Conservation (phyloP, 1,140 invertebrate genomes). For the Lordiphosa stackelbergi region DNA sequence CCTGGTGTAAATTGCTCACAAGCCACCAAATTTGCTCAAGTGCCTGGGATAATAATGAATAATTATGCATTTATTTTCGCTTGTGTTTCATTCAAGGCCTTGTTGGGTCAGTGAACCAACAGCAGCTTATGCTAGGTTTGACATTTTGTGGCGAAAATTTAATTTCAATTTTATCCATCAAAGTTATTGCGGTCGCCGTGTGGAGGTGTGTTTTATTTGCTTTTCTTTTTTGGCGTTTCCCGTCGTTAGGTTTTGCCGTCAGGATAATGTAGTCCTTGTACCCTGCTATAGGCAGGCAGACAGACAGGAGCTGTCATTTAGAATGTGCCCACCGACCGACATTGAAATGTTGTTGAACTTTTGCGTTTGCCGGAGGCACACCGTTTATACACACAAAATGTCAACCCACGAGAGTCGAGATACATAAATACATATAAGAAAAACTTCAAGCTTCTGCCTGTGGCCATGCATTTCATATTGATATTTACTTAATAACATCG, state of each 20-base stretch:
- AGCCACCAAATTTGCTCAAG: constrained; percentile 53
- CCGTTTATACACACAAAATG: constrained; percentile 28
- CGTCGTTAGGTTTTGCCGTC: constrained; percentile 43
- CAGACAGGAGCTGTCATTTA: constrained; percentile 27
- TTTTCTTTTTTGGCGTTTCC: constrained; percentile 34
- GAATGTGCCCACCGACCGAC: constrained; percentile 39
- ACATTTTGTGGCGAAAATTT: constrained; percentile 57
- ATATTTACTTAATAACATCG: constrained; percentile 44
- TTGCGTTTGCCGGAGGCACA: constrained; percentile 26
- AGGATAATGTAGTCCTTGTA: constrained; percentile 53
- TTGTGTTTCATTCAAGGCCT: constrained; percentile 21
- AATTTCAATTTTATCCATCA: constrained; percentile 63
- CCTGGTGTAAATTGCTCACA: constrained; percentile 56
- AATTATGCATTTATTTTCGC: constrained; percentile 50
- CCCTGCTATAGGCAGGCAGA: constrained; percentile 5
- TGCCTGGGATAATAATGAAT: constrained; percentile 55
- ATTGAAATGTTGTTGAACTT: constrained; percentile 73
- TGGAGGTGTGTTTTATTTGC: constrained; percentile 20
- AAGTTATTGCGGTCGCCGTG: constrained; percentile 24
- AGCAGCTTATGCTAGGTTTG: constrained; percentile 46
- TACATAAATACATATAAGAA: constrained; percentile 12
- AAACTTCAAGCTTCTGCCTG: constrained; percentile 18
- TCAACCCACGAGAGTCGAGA: constrained; percentile 17
- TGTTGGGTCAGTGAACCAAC: constrained; percentile 30
- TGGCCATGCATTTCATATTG: constrained; percentile 32